Conservation (phyloP, 2,888 invertebrate species). For the Iphiclides podalirius region DNA sequence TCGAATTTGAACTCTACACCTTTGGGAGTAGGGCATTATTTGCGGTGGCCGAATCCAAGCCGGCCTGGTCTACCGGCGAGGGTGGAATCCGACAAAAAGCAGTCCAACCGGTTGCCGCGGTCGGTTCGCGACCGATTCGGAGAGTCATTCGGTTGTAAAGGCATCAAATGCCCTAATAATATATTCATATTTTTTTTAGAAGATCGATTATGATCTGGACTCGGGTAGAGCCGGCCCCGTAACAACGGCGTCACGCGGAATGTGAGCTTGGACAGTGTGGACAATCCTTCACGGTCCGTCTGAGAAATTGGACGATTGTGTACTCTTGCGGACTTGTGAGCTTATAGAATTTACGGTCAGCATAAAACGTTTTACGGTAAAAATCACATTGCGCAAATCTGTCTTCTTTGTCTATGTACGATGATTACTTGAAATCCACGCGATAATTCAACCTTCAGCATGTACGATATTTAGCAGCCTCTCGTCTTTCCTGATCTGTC, state of each 20-base stretch:
- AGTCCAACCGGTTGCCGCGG: slow-evolving; percentile 59
- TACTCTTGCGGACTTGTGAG: too few species aligned
- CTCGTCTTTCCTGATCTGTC: too few species aligned
- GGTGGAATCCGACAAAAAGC: slow-evolving; percentile 73
- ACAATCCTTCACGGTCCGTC: slow-evolving; percentile 17
- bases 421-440: too few species aligned
- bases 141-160: slow-evolving; percentile 49
- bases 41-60: slow-evolving; percentile 32
- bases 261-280: neutral
- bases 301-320: neutral
- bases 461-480: too few species aligned
- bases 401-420: too few species aligned
- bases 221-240: slow-evolving; percentile 7
- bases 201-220: slow-evolving; percentile 42
- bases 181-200: slow-evolving; percentile 55
- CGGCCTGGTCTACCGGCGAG: slow-evolving; percentile 56
- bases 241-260: neutral
- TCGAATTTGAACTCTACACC: slow-evolving; percentile 33
- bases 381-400: too few species aligned
- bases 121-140: slow-evolving; percentile 46
- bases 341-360: too few species aligned
- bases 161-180: slow-evolving; percentile 58
- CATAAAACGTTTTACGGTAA: too few species aligned
- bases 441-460: too few species aligned
- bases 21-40: slow-evolving; percentile 18